Evolutionary conservation across 2,797 vertebrate genomes (phyloP).

Genomic region (Paramormyrops hopkinsi): DNA sequence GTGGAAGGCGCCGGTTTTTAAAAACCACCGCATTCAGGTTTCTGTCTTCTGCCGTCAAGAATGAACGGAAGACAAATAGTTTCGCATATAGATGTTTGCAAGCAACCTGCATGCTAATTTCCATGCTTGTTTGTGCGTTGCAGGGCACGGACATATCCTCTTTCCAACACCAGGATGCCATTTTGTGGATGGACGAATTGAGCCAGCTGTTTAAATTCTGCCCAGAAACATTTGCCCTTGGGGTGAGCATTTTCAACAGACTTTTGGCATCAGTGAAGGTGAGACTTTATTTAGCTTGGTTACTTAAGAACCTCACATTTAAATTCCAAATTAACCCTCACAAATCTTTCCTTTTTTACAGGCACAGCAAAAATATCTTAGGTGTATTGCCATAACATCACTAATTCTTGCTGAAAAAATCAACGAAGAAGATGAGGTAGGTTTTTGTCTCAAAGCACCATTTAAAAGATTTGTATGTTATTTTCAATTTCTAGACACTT

Average conservation of each 20-base stretch:
- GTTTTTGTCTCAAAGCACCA: background rate
- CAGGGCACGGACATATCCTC: slow-evolving; percentile 66
- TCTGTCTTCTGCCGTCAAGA: background rate
- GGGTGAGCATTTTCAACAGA: slow-evolving; percentile 60
- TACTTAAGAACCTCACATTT: background rate
- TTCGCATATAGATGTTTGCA: background rate
- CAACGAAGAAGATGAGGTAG: slow-evolving; percentile 74
- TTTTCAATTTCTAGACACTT: background rate
- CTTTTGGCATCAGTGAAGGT: slow-evolving; percentile 66
- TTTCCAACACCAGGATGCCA: slow-evolving; percentile 51
- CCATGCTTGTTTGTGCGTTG: background rate
- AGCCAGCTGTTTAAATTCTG: slow-evolving; percentile 59
- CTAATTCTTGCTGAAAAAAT: slow-evolving; percentile 72
- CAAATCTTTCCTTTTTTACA: slow-evolving; percentile 32
- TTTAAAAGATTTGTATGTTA: background rate
- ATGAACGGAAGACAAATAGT: background rate
- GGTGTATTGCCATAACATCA: slow-evolving; percentile 65
- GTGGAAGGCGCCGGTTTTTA: slow-evolving; percentile 66
- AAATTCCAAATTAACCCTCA: background rate
- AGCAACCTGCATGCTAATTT: background rate
- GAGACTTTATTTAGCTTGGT: background rate
- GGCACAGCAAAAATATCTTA: slow-evolving; percentile 69
- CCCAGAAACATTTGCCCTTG: slow-evolving; percentile 60
- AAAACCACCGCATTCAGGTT: slow-evolving; percentile 61
- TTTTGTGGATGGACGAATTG: slow-evolving; percentile 63